Percentiles rank a stretch among this genome's conserved stretches.
phyloP scores from a whole-genome alignment of 2,113 vertebrate species.

The Pyrgilauda ruficollis region DNA sequence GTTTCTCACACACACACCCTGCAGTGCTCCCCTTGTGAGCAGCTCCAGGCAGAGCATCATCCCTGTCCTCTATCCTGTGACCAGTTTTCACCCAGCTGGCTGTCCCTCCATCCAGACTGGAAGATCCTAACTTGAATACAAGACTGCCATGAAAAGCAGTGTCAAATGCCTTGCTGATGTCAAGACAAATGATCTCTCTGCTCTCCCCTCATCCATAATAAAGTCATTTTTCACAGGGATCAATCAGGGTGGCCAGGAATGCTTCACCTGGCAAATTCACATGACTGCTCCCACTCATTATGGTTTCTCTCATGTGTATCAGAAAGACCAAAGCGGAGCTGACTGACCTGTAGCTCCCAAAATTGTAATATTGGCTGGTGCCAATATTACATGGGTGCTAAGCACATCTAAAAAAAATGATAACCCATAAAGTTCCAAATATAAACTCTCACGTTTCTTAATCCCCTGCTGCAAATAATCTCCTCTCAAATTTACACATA shows the following conservation, averaged over 20 bases:
- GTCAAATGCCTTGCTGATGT: not conserved
- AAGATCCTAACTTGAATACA: not conserved
- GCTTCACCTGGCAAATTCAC: not conserved
- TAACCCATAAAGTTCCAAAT: fast-evolving
- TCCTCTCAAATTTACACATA: fast-evolving
- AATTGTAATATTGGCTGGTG: not conserved
- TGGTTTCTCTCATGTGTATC: not conserved
- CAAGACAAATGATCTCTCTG: not conserved
- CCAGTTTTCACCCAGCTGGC: not conserved
- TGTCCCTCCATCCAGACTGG: not conserved
- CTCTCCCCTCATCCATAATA: not conserved
- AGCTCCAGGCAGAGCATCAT: not conserved
- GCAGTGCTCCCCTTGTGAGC: not conserved
- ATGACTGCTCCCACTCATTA: not conserved
- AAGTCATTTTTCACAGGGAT: not conserved
- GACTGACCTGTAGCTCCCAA: not conserved
- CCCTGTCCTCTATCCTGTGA: not conserved
- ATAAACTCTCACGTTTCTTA: not conserved
- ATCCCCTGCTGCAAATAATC: not conserved
- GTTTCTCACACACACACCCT: not conserved
- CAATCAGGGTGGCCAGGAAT: not conserved
- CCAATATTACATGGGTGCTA: not conserved
- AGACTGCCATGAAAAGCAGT: not conserved
- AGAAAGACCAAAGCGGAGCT: not conserved
- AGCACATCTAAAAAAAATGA: not conserved